phyloP scores from a whole-genome alignment of 2,113 vertebrate species.

The Amblyopsis rosae region DNA sequence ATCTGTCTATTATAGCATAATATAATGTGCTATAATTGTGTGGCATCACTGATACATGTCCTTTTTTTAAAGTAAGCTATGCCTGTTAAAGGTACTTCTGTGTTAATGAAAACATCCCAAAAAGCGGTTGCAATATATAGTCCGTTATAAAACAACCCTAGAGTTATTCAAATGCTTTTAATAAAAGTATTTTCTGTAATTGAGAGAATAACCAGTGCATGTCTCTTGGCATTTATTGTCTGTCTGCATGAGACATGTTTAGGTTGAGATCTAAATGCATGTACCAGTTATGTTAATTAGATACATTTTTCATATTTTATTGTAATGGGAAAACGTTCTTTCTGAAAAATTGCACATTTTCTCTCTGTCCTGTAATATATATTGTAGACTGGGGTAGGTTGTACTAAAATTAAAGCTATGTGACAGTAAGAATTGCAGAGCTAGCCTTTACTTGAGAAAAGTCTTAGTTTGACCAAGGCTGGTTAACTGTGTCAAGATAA shows the following conservation, averaged over 20 bases:
- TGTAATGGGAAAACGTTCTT: too few species aligned
- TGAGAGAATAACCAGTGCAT: not conserved
- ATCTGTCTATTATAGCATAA: slow-evolving; percentile 53
- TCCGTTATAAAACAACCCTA: slow-evolving; percentile 28
- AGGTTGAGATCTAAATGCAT: not conserved
- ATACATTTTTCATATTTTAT: too few species aligned
- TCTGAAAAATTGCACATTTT: too few species aligned
- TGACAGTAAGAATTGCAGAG: too few species aligned
- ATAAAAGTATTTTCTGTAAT: not conserved
- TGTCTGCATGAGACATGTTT: not conserved
- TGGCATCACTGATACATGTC: slow-evolving; percentile 23
- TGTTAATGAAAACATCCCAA: slow-evolving; percentile 59
- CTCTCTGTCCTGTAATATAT: too few species aligned
- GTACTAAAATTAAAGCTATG: too few species aligned
- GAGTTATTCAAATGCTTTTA: slow-evolving; percentile 35
- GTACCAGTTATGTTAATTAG: too few species aligned
- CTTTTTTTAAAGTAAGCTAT: slow-evolving; percentile 11
- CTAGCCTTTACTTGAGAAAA: too few species aligned
- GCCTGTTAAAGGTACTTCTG: slow-evolving; percentile 30
- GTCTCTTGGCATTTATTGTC: not conserved
- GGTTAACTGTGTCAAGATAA: too few species aligned
- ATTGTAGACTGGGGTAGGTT: too few species aligned
- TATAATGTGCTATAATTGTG: slow-evolving; percentile 30
- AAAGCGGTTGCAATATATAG: slow-evolving; percentile 56
- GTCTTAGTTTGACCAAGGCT: too few species aligned